Evolutionary conservation across 2,113 vertebrate genomes (phyloP).

Genomic region (Anser cygnoides): DNA sequence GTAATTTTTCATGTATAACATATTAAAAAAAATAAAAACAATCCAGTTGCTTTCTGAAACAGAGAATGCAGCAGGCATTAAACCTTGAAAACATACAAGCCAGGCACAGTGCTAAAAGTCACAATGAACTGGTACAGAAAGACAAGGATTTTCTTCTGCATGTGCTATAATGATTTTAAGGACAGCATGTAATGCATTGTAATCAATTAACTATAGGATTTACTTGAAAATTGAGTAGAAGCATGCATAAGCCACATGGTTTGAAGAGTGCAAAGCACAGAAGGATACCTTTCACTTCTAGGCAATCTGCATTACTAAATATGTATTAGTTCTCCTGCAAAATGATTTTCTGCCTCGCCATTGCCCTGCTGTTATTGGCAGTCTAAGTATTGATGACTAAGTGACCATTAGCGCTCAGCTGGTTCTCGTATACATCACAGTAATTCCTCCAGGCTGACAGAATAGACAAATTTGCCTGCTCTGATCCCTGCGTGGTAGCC

Average conservation of each 20-base stretch:
- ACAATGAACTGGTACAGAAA: background rate
- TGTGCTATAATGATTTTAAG: background rate
- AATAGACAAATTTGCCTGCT: slow-evolving; percentile 14
- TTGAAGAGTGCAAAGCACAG: background rate
- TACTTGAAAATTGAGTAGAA: background rate
- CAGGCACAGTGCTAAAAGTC: background rate
- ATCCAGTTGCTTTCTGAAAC: background rate
- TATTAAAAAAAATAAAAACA: background rate
- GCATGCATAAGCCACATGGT: background rate
- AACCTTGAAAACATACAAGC: background rate
- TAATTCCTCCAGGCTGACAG: background rate
- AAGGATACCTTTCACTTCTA: background rate
- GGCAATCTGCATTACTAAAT: background rate
- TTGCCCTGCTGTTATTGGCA: background rate
- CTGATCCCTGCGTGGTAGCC: background rate
- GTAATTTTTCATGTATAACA: background rate
- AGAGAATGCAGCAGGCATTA: background rate
- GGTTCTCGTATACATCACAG: background rate
- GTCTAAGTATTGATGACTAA: slow-evolving; percentile 16
- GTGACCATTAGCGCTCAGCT: slow-evolving; percentile 18
- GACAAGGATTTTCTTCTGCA: background rate
- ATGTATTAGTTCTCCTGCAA: background rate
- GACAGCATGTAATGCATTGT: background rate
- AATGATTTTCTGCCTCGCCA: background rate
- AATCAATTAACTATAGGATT: background rate